Evolutionary conservation across 2,113 vertebrate species (phyloP).

Genomic region (Delphinus delphis): DNA sequence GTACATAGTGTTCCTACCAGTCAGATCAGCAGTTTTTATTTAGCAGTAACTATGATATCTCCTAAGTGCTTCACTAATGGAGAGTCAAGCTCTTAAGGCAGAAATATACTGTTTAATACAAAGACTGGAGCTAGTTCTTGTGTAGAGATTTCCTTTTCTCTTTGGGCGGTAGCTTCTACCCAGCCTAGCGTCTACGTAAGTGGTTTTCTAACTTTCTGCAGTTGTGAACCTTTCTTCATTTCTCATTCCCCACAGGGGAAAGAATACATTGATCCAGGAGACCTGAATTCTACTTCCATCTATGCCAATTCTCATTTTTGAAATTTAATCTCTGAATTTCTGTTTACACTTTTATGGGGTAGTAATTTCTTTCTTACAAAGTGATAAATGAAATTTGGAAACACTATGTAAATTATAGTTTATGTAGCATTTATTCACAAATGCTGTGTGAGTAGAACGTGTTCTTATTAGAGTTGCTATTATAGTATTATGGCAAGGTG

Average conservation of each 20-base stretch:
- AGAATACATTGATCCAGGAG: neutral
- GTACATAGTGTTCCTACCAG: neutral
- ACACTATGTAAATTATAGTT: neutral
- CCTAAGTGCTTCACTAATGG: neutral
- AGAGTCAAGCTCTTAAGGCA: neutral
- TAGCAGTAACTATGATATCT: neutral
- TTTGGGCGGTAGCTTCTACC: neutral
- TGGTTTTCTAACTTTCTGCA: neutral
- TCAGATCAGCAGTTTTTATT: conserved; percentile 8
- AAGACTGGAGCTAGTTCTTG: neutral
- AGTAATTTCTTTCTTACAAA: neutral
- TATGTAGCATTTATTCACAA: neutral
- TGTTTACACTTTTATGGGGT: neutral
- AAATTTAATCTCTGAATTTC: neutral
- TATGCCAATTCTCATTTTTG: neutral
- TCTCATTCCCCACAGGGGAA: neutral
- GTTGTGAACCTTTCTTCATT: neutral
- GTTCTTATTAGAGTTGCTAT: conserved; percentile 25
- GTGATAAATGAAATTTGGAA: neutral
- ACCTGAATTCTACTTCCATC: neutral
- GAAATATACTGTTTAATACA: neutral
- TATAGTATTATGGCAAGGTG: neutral
- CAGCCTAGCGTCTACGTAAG: neutral
- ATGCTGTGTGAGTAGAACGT: neutral
- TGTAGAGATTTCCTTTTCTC: neutral